Conservation (phyloP, 2,888 invertebrate genomes). For the Tetragnatha montana region DNA sequence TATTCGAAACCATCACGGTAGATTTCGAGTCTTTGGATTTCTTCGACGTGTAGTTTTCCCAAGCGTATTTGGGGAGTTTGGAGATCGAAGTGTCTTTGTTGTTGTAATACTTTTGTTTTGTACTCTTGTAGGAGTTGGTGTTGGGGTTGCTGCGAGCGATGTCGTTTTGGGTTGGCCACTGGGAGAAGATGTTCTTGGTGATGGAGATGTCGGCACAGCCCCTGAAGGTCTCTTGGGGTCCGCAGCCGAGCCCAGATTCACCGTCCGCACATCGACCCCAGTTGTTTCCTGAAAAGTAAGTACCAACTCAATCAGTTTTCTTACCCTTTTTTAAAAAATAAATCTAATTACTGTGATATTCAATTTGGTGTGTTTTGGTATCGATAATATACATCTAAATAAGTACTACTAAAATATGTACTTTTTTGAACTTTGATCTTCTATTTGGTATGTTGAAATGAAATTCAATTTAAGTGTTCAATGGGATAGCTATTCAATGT, state of each 20-base stretch:
- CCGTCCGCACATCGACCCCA: conserved; percentile 89
- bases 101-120: conserved; percentile 27
- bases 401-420: too few relatives aligned
- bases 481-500: too few relatives aligned
- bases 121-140: conserved; percentile 7
- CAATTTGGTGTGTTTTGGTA: too few relatives aligned
- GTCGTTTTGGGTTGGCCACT: conserved; percentile 41
- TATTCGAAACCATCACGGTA: conserved; percentile 7
- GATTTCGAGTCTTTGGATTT: neutral
- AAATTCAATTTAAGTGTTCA: too few relatives aligned
- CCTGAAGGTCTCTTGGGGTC: conserved; percentile 91
- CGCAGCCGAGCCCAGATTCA: conserved; percentile 89
- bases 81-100: conserved; percentile 40
- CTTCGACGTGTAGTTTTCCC: neutral
- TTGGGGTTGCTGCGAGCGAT: conserved; percentile 4
- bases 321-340: too few relatives aligned
- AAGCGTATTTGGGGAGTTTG: conserved; percentile 20
- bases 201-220: conserved; percentile 90
- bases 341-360: too few relatives aligned
- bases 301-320: neutral
- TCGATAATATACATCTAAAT: too few relatives aligned
- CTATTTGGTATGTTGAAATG: too few relatives aligned
- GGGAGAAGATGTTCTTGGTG: conserved; percentile 73
- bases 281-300: conserved; percentile 80
- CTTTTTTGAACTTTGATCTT: too few relatives aligned